Evolutionary conservation across 2,888 invertebrate species (phyloP), one percentile per base, ranked within the genome.

Genomic region (Sesia apiformis): DNA sequence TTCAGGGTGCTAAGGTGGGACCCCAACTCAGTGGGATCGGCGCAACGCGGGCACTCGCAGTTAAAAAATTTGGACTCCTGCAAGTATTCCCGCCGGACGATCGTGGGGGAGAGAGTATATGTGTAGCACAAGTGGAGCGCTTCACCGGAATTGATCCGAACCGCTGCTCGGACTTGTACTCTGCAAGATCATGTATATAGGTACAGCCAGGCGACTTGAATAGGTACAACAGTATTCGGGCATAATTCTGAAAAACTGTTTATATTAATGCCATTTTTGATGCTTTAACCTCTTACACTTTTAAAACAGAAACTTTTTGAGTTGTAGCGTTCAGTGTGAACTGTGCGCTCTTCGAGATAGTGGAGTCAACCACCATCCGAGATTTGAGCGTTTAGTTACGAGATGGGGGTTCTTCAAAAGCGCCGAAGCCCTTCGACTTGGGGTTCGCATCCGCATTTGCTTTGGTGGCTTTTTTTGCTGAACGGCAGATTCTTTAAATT

Each of bases 1-100:
- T 94, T 95, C 2, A 96, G 77, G 0, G 95, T 93, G 61, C 96
- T 94, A 70, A 95, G 91, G 69, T 95, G 92, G 0, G 96, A 95
- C 5, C 93, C 94, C 51, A 96, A 78, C 73, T 97, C 97, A 0
- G 93, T 94, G 5, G 95, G 94, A 77, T 96, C 96, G 1, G 91
- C 83, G 71, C 96, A 97, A 53, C 96, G 90, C 3, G 82, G 68
- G 65, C 96, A 97, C 40, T 90, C 90, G 76, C 96, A 97, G 23
- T 90, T 90, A 76, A 97, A 97, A 79, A 93, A 94, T 88, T 96
- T 96, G 40, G 95, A 93, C 67, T 93, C 92, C 54, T 90, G 84
- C 3, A 97, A 84, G 72, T 92, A 93, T 60, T 92, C 92, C 52
- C 95, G 91, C 0, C 97, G 90, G 43, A 93, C 79, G 7, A 93